Base-by-base conservation (phyloP, 2,797 vertebrate genomes). In the Buphagus erythrorhynchus region DNA sequence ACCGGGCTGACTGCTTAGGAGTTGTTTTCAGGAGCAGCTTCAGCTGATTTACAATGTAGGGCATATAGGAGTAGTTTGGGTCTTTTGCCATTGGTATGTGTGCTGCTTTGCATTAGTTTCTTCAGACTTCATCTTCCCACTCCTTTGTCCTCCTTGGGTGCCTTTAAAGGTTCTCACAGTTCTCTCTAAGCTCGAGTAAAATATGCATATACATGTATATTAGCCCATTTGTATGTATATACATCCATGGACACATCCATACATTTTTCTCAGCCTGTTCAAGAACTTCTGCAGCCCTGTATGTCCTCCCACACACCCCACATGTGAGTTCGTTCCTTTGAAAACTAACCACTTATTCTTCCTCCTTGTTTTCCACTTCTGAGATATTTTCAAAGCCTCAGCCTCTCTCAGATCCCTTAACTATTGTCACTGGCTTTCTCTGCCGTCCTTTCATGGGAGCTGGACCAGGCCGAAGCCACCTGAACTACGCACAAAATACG, bases 81-180 rank as follows among this genome's bases (percentile, higher is more conserved):
- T 31, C 40, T 73, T 72, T 81, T 92, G 75, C 69, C 73, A 58
- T 33, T 6, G 3, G 31, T 62, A 13, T 28, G 20, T 72, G 58
- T 7, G 3, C 78, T 94, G 69, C 79, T 86, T 80, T 95, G 82
- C 82, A 75, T 75, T 78, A 68, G 58, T 73, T 88, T 58, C 88
- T 77, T 54, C 78, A 90, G 78, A 65, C 54, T 85, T 82, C 40
- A 43, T 54, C 73, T 61, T 91, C 67, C 91, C 31, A 62, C 71
- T 95, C 46, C n/a, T n/a, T 69, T 31, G 57, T 25, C 38, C 57
- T 92, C 62, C 77, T 55, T 0, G 6, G 21, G 38, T 68, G 42
- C 59, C 33, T 83, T 43, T 55, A 54, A 51, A 90, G 26, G 63
- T 16, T 77, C 42, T 58, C 42, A 16, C 10, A 73, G 71, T 16